These are phyloP conservation scores for Rhadina sibilatrix DNA, from an alignment of 2,113 vertebrate species.

Conservation along the genomic window DNA sequence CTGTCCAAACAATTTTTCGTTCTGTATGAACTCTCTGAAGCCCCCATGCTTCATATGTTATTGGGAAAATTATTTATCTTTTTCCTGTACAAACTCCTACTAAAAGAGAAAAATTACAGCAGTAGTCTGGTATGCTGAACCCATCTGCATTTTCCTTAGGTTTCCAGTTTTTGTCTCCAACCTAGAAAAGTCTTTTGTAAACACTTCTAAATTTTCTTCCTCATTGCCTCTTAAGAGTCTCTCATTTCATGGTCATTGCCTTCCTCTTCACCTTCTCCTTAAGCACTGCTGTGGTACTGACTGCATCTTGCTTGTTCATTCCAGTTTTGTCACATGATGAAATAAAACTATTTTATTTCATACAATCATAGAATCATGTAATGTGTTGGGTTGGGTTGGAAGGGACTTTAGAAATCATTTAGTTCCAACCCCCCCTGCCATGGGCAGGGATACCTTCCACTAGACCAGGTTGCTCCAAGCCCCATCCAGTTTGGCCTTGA, in stretches of 20 bases:
- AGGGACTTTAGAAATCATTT: neutral
- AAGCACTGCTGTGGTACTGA: neutral
- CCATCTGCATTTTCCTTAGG: neutral
- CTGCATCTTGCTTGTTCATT: neutral
- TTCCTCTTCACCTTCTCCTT: neutral
- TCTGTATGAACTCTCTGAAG: neutral
- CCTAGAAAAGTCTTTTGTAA: neutral
- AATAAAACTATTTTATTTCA: neutral
- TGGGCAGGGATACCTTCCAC: neutral
- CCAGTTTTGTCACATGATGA: neutral
- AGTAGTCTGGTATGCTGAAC: neutral
- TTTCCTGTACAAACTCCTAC: neutral
- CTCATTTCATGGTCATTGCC: neutral
- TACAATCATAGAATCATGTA: neutral
- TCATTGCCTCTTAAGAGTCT: neutral
- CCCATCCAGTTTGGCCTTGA: neutral
- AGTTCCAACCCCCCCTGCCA: neutral
- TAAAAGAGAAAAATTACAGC: neutral
- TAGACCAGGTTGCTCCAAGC: neutral
- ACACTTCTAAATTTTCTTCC: neutral
- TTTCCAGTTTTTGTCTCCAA: neutral
- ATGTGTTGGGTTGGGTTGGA: neutral
- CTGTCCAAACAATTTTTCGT: neutral
- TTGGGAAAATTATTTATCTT: neutral
- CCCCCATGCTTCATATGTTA: neutral